Percentiles rank a stretch among this genome's conserved stretches.
phyloP scores from a whole-genome alignment of 2,797 vertebrate genomes.

The Chrysocyon brachyurus region DNA sequence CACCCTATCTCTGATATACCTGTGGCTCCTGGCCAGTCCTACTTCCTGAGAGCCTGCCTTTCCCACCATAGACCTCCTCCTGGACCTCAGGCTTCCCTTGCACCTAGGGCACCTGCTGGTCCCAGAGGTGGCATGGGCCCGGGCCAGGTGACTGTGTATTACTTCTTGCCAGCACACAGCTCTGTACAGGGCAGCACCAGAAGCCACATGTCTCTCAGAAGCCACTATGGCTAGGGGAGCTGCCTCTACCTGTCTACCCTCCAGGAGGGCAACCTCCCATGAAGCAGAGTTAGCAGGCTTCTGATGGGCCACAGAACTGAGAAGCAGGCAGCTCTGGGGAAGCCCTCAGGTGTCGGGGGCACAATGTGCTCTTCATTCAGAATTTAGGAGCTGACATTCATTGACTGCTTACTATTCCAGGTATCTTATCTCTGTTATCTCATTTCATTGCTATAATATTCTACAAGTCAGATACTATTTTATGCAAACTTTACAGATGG shows the following conservation, averaged over 20 bases:
- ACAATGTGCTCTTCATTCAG: not conserved
- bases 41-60: not conserved
- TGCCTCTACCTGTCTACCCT: not conserved
- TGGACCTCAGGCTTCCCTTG: not conserved
- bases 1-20: not conserved
- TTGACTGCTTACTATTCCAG: not conserved
- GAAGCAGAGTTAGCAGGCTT: not conserved
- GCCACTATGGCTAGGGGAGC: not conserved
- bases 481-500: not conserved
- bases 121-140: not conserved
- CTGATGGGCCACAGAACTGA: not conserved
- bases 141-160: not conserved
- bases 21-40: not conserved
- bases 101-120: not conserved
- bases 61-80: not conserved
- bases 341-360: too few species aligned
- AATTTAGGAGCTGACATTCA: not conserved
- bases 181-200: not conserved
- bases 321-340: not conserved
- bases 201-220: not conserved
- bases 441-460: not conserved
- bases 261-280: not conserved
- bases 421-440: not conserved
- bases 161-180: not conserved
- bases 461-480: not conserved